Base-by-base conservation (phyloP, 2,888 invertebrate species). In the Anagyrus pseudococci region DNA sequence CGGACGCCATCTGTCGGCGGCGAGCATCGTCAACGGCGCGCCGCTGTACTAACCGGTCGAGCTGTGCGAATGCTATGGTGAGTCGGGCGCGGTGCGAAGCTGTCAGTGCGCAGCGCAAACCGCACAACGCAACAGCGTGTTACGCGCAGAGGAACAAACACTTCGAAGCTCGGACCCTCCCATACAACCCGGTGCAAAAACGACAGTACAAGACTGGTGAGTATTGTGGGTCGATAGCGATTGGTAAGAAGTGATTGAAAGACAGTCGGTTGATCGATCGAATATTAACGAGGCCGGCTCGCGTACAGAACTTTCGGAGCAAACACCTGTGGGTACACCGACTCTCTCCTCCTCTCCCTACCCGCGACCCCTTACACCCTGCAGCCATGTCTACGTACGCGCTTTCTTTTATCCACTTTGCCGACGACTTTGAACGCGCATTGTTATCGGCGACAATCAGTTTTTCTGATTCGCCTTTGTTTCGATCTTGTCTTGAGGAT, bases 271-370 rank as follows among this genome's bases (percentile, higher is more conserved):
- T n/a, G n/a, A n/a, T n/a, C n/a, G n/a, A n/a, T n/a, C n/a, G n/a
- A n/a, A n/a, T n/a, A n/a, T n/a, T n/a, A n/a, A n/a, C n/a, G n/a
- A n/a, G n/a, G n/a, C n/a, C n/a, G n/a, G n/a, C n/a, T n/a, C n/a
- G n/a, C n/a, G n/a, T n/a, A n/a, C n/a, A n/a, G n/a, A 10, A 15
- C 3, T 20, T 26, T 40, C 7, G 13, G 7, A 4, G 41, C 44
- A 44, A 43, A 64, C 64, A 64, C 59, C 56, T 64, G 64, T 59
- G 37, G 56, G 56, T 58, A 60, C 29, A n/a, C n/a, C n/a, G n/a
- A n/a, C n/a, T n/a, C n/a, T n/a, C n/a, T n/a, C n/a, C n/a, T n/a
- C n/a, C n/a, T n/a, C n/a, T n/a, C n/a, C n/a, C n/a, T n/a, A n/a
- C n/a, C n/a, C n/a, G 29, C 33, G 40, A 13, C 2, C 13, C 13